These are phyloP conservation scores for Drosophila fuyamai DNA, from an alignment of 1,140 invertebrate genomes.

Conservation along the genomic window DNA sequence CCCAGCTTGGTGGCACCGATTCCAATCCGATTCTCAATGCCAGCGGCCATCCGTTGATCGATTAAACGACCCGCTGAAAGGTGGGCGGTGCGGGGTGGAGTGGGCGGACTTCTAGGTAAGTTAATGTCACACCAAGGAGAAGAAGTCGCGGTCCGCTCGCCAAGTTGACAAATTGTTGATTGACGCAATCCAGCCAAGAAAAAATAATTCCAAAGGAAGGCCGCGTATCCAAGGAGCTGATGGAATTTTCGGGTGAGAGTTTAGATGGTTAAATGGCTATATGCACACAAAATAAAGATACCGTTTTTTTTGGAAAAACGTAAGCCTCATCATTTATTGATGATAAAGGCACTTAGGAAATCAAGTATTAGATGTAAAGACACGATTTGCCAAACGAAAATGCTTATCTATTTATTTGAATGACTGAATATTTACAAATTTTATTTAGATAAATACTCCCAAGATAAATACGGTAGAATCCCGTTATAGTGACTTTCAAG, in stretches of 20 bases:
- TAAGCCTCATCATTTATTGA: too few species aligned
- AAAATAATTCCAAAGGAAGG: slow-evolving; percentile 2
- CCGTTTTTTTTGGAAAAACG: too few species aligned
- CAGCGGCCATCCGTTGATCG: slow-evolving; percentile 73
- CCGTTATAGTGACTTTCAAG: too few species aligned
- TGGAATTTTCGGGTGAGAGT: slow-evolving; percentile 15
- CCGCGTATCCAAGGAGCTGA: slow-evolving; percentile 65
- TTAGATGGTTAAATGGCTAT: background rate
- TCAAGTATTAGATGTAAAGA: too few species aligned
- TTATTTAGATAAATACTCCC: too few species aligned
- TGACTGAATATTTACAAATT: too few species aligned
- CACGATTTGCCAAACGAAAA: too few species aligned
- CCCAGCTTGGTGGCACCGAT: slow-evolving; percentile 56
- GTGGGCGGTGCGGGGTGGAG: slow-evolving; percentile 2
- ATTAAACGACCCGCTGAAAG: slow-evolving; percentile 63
- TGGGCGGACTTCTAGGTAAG: background rate
- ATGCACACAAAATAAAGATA: background rate
- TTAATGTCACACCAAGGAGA: slow-evolving; percentile 28
- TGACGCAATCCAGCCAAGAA: slow-evolving; percentile 65
- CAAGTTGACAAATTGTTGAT: slow-evolving; percentile 76
- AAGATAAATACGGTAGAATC: too few species aligned
- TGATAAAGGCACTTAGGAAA: too few species aligned
- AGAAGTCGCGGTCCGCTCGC: slow-evolving; percentile 31
- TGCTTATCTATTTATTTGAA: too few species aligned
- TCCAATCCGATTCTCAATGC: slow-evolving; percentile 60